Evolutionary conservation across 2,113 vertebrate species (phyloP), one percentile per base, ranked within the genome.

Genomic region (Cervus canadensis): DNA sequence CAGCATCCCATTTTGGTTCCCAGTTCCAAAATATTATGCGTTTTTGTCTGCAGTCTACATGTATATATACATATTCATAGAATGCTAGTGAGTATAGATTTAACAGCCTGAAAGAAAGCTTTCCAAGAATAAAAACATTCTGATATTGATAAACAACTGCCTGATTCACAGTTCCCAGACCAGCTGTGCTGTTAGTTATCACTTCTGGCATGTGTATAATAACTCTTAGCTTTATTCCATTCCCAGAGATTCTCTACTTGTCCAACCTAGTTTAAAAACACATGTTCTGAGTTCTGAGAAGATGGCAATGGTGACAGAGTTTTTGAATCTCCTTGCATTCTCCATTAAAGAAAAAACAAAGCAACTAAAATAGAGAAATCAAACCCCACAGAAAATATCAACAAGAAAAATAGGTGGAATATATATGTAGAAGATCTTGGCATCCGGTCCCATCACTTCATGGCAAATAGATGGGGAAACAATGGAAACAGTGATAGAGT

Each of bases 141-240:
- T 78, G 78, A 96, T 97, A 87, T 83, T 97, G 97, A 98, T 95
- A 95, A 98, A 98, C 97, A 97, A 79, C 89, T 98, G 91, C 71
- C 86, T 91, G 91, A 90, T 56, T 98, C 92, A 90, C 56, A 97
- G 91, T 95, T 95, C 95, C 76, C 62, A 97, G 89, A 96, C 56
- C 97, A 98, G 96, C 97, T 98, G 96, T 96, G 96, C 62, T 94
- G 56, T 93, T 97, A 93, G 97, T 94, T 97, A 87, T 81, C 96
- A 96, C 54, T 97, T 81, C 83, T 91, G 93, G 94, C 91, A 64
- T 54, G 56, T 89, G 30, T 74, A 79, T 97, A 96, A 64, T 97
- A 97, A 97, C 97, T 97, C 57, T 83, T 91, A 97, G 85, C 71
- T 94, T 97, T 97, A 96, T 88, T 95, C 21, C 45, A 94, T 84